Conservation (phyloP, 1,140 invertebrate species). For the Zaprionus vittiger region DNA sequence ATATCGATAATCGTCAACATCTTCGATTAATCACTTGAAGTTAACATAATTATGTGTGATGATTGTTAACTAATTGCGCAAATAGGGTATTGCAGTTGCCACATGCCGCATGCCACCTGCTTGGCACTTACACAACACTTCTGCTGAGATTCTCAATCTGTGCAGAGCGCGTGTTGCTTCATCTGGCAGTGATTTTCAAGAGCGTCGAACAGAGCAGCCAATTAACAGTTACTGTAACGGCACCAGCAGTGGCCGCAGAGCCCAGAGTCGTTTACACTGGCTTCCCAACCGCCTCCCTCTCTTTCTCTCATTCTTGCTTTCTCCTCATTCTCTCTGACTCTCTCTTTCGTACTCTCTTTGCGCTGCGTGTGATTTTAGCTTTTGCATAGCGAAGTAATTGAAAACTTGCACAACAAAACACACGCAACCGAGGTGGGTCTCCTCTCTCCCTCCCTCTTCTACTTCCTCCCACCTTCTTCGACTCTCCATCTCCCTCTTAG, state of each 20-base stretch:
- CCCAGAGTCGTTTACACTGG: neutral
- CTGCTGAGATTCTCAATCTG: constrained; percentile 1
- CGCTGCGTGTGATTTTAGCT: constrained; percentile 38
- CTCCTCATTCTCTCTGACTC: neutral
- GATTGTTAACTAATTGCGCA: too few species aligned
- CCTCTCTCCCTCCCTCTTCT: neutral
- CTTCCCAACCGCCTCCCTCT: neutral
- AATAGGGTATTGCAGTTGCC: too few species aligned
- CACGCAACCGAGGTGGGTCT: neutral
- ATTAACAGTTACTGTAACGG: constrained; percentile 61
- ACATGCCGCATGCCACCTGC: too few species aligned
- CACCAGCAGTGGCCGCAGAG: constrained; percentile 38
- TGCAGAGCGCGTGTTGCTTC: neutral
- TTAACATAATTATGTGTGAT: too few species aligned
- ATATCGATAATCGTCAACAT: too few species aligned
- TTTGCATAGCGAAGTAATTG: constrained; percentile 63
- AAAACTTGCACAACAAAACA: constrained; percentile 62
- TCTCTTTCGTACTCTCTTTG: neutral
- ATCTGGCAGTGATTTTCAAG: constrained; percentile 2
- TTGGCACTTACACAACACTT: neutral
- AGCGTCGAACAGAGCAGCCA: constrained; percentile 45
- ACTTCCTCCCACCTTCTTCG: too few species aligned
- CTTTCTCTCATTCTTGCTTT: neutral
- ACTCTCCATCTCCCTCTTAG: neutral
- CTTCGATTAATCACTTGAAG: too few species aligned